Evolutionary conservation across 2,888 invertebrate species (phyloP).

Genomic region (Eupsilia transversa): DNA sequence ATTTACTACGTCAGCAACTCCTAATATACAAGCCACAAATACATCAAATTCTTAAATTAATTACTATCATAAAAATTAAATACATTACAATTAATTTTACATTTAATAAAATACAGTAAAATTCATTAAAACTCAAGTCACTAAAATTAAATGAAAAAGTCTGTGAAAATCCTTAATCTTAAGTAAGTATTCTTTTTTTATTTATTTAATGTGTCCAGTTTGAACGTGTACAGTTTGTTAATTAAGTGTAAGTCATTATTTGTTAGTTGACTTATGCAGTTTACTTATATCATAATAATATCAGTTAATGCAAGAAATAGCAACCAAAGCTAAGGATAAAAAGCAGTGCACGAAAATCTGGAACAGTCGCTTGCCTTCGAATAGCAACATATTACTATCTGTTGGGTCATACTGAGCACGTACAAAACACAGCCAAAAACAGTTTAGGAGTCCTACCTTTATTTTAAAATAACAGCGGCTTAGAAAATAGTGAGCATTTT

Average conservation of each 20-base stretch:
- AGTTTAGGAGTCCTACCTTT: not conserved
- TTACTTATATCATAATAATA: not conserved
- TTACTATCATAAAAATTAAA: too few species aligned
- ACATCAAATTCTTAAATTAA: too few species aligned
- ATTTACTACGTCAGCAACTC: too few species aligned
- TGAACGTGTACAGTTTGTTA: not conserved
- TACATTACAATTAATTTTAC: too few species aligned
- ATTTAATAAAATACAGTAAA: too few species aligned
- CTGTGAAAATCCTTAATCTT: too few species aligned
- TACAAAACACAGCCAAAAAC: not conserved
- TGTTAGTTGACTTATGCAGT: not conserved
- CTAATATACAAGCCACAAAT: too few species aligned
- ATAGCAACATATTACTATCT: not conserved
- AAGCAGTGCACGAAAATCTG: not conserved
- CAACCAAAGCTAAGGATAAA: not conserved
- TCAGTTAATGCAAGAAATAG: not conserved
- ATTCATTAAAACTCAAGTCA: too few species aligned
- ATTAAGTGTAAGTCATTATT: not conserved
- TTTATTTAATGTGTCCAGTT: not conserved
- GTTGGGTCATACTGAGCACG: too few species aligned
- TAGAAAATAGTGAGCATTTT: not conserved
- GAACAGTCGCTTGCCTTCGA: too few species aligned
- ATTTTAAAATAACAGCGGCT: not conserved
- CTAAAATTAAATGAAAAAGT: too few species aligned
- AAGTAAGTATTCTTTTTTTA: too few species aligned